Base-by-base conservation (phyloP, 2,113 vertebrate species). In the Microtus richardsoni region DNA sequence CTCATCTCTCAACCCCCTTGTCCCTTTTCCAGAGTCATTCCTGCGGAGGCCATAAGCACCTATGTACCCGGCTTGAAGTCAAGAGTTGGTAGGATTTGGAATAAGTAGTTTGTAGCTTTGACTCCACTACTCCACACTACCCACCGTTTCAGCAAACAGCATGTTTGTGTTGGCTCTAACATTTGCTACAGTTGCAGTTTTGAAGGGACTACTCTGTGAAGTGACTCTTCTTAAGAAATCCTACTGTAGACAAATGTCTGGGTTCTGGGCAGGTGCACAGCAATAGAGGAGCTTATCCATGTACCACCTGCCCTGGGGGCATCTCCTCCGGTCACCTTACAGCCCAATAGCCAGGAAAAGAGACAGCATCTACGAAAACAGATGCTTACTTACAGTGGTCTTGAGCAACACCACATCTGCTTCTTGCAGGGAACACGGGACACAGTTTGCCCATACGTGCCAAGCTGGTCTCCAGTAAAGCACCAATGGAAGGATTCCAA, bases 401-500 rank as follows among this genome's bases (percentile, higher is more conserved):
- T 98, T 98, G 4, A 99, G 98, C 39, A 99, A 89, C 44, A 99
- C 39, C 7, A 91, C 1, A 0, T 99, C 98, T 0, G 98, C 99
- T 93, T 99, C 98, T 96, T 98, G 97, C 90, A 99, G 89, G 85
- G 97, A 98, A 93, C 98, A 99, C 0, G 41, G 83, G 71, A 88
- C 70, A 68, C 98, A 99, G 41, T 97, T 98, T 60, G 97, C 96
- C 99, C 98, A 98, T 33, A 99, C 98, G 0, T 96, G 41, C 99
- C 98, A 99, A 8, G 98, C 98, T 0, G 99, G 98, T 91, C 98
- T 99, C 99, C 99, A 99, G 96, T 99, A 98, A 83, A 99, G 98
- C 28, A 99, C 96, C 80, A 99, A 96, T 44, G 98, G 96, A 39
- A 99, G 98, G 87, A 98, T 95, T 58, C 99, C 99, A 70, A 98